Percentiles rank a stretch among this genome's conserved stretches.
Evolutionary conservation across 2,113 vertebrate genomes (phyloP).

Genomic region (Paraplagusia blochii): DNA sequence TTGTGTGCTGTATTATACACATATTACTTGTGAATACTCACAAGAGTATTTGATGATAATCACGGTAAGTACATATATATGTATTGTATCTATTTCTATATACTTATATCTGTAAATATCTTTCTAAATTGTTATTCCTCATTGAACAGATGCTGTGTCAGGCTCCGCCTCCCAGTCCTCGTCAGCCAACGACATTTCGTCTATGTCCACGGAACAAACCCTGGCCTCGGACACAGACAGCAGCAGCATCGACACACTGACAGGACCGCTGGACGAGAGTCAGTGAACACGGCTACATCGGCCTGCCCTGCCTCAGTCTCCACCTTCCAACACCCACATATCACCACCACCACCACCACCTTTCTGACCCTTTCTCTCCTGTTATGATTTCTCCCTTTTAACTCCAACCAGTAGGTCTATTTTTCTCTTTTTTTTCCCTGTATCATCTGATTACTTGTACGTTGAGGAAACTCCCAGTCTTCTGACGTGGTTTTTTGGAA

Average conservation of each 20-base stretch:
- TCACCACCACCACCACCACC: conserved; percentile 11
- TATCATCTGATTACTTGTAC: conserved; percentile 14
- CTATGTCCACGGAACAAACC: conserved; percentile 98
- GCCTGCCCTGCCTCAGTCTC: conserved; percentile 10
- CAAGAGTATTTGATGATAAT: too few relatives aligned
- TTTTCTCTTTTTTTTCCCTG: conserved; percentile 45
- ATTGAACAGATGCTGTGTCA: conserved; percentile 85
- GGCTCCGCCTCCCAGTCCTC: conserved; percentile 92
- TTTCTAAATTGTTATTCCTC: neutral
- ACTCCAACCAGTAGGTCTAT: conserved; percentile 39
- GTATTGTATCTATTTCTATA: too few relatives aligned
- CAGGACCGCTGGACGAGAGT: conserved; percentile 89
- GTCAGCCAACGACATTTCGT: conserved; percentile 97
- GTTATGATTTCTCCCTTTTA: conserved; percentile 9
- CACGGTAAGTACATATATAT: too few relatives aligned
- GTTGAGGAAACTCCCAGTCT: neutral
- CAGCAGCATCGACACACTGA: conserved; percentile 93
- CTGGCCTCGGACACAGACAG: conserved; percentile 98
- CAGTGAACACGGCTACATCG: conserved; percentile 68
- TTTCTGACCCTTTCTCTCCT: neutral
- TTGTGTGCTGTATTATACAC: too few relatives aligned
- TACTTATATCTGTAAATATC: conserved; percentile 10
- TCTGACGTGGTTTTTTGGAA: conserved; percentile 13
- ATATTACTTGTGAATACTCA: too few relatives aligned
- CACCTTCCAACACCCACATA: conserved; percentile 14